These are phyloP conservation scores for Origma solitaria DNA, from an alignment of 2,113 vertebrate genomes.

Conservation along the genomic window DNA sequence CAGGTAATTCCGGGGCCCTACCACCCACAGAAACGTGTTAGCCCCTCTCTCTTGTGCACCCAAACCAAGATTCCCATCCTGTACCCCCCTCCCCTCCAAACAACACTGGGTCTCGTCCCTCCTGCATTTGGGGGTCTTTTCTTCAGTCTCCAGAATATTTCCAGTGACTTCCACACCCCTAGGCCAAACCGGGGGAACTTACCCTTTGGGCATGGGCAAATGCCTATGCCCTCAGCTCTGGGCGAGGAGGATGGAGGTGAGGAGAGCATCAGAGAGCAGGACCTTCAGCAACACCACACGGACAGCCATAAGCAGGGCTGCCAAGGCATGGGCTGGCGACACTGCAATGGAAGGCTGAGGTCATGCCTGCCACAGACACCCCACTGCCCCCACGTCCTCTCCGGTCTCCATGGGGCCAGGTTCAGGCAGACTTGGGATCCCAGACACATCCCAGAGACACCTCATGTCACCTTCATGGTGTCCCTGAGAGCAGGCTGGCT, in stretches of 20 bases:
- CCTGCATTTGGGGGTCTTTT: too few species aligned
- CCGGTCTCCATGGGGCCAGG: fast-evolving
- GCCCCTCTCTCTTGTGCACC: background rate
- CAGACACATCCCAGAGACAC: fast-evolving
- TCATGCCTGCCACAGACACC: background rate
- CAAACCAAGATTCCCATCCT: background rate
- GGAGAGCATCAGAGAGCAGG: conserved; percentile 44
- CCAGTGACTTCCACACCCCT: fast-evolving
- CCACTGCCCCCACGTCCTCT: fast-evolving
- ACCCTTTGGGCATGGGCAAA: background rate
- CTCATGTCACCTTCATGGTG: fast-evolving
- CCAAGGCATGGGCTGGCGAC: fast-evolving
- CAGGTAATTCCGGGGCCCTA: fast-evolving
- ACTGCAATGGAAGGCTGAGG: background rate
- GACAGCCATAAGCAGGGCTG: background rate
- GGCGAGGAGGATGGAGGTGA: conserved; percentile 54
- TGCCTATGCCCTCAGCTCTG: background rate
- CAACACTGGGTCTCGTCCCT: background rate
- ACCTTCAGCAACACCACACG: conserved; percentile 69
- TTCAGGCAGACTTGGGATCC: background rate
- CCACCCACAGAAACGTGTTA: fast-evolving
- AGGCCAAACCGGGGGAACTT: background rate
- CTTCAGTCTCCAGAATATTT: background rate
- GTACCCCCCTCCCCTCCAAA: too few species aligned
- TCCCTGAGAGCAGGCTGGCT: background rate